Percentiles rank a stretch among this genome's conserved stretches.
These are phyloP conservation scores for Mastomys coucha DNA, from an alignment of 2,113 vertebrate genomes.

Conservation along the genomic window DNA sequence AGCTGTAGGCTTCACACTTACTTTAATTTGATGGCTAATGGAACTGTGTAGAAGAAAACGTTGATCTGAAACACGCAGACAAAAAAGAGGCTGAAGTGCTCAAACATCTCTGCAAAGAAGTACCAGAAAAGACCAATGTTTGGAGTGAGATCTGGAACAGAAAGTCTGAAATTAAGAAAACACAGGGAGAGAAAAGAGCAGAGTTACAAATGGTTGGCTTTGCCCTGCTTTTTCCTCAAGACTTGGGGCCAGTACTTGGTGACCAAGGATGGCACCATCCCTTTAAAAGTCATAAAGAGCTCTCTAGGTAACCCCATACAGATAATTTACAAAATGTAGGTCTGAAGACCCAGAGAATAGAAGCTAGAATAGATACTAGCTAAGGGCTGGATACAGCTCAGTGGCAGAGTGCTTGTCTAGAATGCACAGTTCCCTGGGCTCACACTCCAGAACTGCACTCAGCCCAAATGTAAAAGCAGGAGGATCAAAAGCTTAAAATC, in stretches of 20 bases:
- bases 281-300: background rate
- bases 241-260: background rate
- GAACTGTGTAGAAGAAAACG: conserved; percentile 98
- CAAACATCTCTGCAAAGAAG: conserved; percentile 99
- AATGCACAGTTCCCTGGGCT: too few relatives aligned
- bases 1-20: conserved; percentile 85
- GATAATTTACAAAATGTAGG: conserved; percentile 3
- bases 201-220: conserved; percentile 63
- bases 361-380: background rate
- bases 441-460: background rate
- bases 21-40: conserved; percentile 97
- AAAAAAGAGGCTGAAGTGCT: conserved; percentile 99
- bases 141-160: conserved; percentile 97
- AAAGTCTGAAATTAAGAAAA: conserved; percentile 91
- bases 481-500: background rate
- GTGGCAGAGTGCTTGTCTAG: background rate
- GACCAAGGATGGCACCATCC: background rate
- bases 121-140: conserved; percentile 99
- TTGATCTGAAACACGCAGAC: conserved; percentile 99
- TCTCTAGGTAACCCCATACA: background rate
- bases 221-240: conserved; percentile 45
- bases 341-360: background rate
- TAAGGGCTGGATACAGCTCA: background rate
- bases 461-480: background rate
- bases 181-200: conserved; percentile 65